phyloP scores from a whole-genome alignment of 2,113 vertebrate species.

The Porphyrio hochstetteri region DNA sequence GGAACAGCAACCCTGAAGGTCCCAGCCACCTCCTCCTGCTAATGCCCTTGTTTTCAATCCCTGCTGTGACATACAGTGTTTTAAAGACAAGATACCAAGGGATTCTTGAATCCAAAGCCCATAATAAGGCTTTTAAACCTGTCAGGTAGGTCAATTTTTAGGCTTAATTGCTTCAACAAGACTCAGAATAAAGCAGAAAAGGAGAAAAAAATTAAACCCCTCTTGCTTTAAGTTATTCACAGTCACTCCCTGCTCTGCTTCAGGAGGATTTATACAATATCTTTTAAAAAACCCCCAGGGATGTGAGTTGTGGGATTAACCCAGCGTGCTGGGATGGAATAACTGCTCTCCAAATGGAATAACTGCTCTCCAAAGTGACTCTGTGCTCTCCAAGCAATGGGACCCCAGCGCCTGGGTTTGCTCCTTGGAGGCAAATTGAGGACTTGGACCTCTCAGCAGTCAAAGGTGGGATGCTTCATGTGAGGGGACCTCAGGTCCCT shows the following conservation, averaged over 20 bases:
- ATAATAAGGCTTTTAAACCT: constrained; percentile 36
- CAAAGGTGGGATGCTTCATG: rapidly evolving
- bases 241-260: not conserved
- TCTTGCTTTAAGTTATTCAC: constrained; percentile 5
- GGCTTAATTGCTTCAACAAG: constrained; percentile 30
- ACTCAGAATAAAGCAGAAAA: constrained; percentile 8
- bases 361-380: not conserved
- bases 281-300: not conserved
- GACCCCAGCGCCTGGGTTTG: not conserved
- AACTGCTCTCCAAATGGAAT: not conserved
- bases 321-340: not conserved
- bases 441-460: not conserved
- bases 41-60: not conserved
- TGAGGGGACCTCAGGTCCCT: not conserved
- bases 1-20: not conserved
- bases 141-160: constrained; percentile 20
- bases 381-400: rapidly evolving
- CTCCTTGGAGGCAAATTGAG: not conserved
- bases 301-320: not conserved
- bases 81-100: constrained; percentile 23
- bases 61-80: not conserved
- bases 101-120: constrained; percentile 27
- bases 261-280: not conserved
- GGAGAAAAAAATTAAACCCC: too few species aligned
- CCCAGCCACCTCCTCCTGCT: not conserved